Evolutionary conservation across 2,797 vertebrate genomes (phyloP).

Genomic region (Helarctos malayanus): DNA sequence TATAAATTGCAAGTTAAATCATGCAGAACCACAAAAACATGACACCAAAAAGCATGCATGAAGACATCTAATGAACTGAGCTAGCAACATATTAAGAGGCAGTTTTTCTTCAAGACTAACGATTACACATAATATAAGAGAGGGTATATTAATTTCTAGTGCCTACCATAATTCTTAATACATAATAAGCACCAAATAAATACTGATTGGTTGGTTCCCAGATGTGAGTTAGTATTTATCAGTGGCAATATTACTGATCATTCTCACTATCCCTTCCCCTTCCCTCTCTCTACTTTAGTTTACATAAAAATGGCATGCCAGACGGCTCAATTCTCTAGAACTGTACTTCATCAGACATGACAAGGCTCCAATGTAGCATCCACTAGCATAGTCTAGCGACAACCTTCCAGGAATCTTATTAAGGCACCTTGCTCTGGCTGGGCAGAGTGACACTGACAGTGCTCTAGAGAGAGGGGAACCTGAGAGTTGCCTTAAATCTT

Average conservation of each 20-base stretch:
- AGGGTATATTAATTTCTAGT: not conserved
- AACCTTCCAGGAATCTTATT: not conserved
- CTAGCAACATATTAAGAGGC: not conserved
- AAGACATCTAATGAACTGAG: not conserved
- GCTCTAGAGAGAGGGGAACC: not conserved
- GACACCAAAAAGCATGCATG: not conserved
- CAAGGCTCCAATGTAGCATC: not conserved
- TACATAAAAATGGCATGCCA: not conserved
- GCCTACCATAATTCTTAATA: not conserved
- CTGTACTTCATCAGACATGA: not conserved
- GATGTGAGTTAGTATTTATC: not conserved
- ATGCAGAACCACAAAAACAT: not conserved
- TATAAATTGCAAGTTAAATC: constrained; percentile 29
- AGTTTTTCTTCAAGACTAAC: constrained; percentile 2
- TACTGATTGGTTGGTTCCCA: not conserved
- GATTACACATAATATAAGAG: not conserved
- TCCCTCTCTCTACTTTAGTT: not conserved
- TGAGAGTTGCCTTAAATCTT: not conserved
- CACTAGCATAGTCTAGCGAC: not conserved
- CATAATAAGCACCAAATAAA: not conserved
- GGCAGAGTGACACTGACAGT: not conserved
- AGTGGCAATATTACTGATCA: not conserved
- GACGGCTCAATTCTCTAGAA: not conserved
- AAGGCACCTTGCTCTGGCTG: not conserved
- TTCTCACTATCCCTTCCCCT: not conserved